Evolutionary conservation across 2,888 invertebrate genomes (phyloP), one percentile per base, ranked within the genome.

Genomic region (Drosophila birchii): DNA sequence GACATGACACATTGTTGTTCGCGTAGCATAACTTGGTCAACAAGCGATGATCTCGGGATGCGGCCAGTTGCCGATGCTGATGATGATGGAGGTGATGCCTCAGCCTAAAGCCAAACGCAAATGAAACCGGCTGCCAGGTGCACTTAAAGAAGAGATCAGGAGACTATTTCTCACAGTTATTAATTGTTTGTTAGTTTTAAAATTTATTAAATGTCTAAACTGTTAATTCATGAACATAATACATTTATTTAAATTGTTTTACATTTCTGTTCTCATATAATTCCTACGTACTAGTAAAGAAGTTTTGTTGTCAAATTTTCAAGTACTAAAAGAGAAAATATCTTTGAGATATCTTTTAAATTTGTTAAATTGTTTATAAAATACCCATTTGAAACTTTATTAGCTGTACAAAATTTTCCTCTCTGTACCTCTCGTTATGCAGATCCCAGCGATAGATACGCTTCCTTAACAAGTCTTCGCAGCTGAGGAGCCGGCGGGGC

Each of bases 1-100:
- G 75, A 83, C 83, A 83, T 84, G 85, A 86, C 83, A 83, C 79
- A 81, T 86, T 73, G 86, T 75, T 82, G 86, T 79, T 68, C 67
- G 56, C 68, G 45, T 29, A 78, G 71, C 75, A 80, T 79, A 85
- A 85, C 83, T 88, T 88, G 88, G 85, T 80, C 86, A 86, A 75
- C 58, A 64, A 73, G 58, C 74, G 73, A 72, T 63, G 56, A 60
- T 60, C 55, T 44, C 36, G 59, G 55, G 72, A 71, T 56, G 72
- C 39, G 36, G 45, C 54, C 70, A 32, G 60, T 55, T 56, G 62
- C 43, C 43, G 56, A 56, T 64, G 64, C 57, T 56, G 71, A 83
- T 80, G 76, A 81, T 74, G 78, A 74, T 67, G 57, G 34, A 56
- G 58, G 43, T 54, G 68, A 54, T 66, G 63, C 34, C 43, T 34